Evolutionary conservation across 2,888 invertebrate genomes (phyloP).

Genomic region (Barypeithes pellucidus): DNA sequence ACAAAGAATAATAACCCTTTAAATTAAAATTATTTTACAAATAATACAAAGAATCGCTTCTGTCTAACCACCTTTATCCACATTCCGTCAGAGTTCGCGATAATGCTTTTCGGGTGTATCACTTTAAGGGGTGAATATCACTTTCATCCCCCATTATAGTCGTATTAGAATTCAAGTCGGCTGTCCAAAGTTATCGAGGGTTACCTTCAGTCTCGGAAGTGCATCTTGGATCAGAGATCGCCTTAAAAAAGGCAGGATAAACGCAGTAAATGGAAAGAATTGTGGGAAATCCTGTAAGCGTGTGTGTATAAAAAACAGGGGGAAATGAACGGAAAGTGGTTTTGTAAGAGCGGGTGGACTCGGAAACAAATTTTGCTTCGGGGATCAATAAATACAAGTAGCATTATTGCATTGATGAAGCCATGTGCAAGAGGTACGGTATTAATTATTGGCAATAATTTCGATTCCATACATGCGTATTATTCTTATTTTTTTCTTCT

Average conservation of each 20-base stretch:
- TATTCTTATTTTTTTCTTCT: too few relatives aligned
- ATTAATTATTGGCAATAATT: too few relatives aligned
- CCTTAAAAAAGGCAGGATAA: constrained; percentile 23
- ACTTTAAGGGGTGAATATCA: constrained; percentile 39
- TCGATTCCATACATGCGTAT: too few relatives aligned
- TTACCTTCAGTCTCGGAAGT: constrained; percentile 20
- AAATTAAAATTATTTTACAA: too few relatives aligned
- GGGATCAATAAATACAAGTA: background rate
- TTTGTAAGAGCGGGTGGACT: background rate
- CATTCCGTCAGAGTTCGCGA: constrained; percentile 18
- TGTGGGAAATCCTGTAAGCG: constrained; percentile 11
- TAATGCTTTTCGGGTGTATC: constrained; percentile 41
- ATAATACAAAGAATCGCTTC: background rate
- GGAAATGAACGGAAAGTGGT: constrained; percentile 3
- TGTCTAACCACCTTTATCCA: constrained; percentile 2
- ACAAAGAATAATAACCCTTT: too few relatives aligned
- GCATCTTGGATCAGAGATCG: constrained; percentile 28
- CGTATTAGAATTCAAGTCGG: constrained; percentile 38
- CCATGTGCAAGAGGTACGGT: too few relatives aligned
- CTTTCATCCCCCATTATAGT: constrained; percentile 35
- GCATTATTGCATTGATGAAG: too few relatives aligned
- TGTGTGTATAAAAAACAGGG: background rate
- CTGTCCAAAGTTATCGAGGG: constrained; percentile 16
- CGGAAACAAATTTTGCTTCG: background rate
- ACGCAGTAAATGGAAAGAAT: constrained; percentile 21